Conservation (phyloP, 2,113 vertebrate genomes). For the Machaerirhynchus nigripectus region DNA sequence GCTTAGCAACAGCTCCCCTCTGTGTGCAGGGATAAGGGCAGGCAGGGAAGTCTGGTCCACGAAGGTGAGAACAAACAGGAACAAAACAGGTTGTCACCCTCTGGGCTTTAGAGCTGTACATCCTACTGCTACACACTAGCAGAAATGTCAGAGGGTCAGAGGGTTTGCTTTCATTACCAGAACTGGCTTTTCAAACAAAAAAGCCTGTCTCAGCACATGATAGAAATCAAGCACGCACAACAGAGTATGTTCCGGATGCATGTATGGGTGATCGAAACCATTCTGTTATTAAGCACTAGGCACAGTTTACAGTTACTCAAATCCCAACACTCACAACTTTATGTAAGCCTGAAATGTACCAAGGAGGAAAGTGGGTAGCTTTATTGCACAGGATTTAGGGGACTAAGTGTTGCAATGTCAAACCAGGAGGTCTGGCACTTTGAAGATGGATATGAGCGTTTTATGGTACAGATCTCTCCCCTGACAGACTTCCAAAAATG, state of each 20-base stretch:
- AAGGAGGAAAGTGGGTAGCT: neutral
- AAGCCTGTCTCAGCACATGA: neutral
- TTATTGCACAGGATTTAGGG: neutral
- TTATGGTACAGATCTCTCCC: neutral
- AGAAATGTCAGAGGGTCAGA: neutral
- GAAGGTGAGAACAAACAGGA: neutral
- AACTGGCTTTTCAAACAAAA: neutral
- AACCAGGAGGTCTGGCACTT: neutral
- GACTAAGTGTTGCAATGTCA: neutral
- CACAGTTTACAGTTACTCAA: neutral
- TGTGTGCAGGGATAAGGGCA: neutral
- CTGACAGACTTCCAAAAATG: neutral
- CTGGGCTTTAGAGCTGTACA: neutral
- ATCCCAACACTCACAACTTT: neutral
- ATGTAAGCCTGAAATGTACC: neutral
- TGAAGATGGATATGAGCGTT: neutral
- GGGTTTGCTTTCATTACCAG: neutral
- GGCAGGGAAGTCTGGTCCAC: neutral
- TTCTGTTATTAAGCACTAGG: neutral
- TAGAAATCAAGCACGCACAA: accelerated
- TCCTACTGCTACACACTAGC: neutral
- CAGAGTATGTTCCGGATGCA: neutral
- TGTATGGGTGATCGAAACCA: neutral
- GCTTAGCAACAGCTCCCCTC: constrained; percentile 48
- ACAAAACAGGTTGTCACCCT: neutral